Conservation (phyloP, 2,797 vertebrate species). For the Hipposideros larvatus region DNA sequence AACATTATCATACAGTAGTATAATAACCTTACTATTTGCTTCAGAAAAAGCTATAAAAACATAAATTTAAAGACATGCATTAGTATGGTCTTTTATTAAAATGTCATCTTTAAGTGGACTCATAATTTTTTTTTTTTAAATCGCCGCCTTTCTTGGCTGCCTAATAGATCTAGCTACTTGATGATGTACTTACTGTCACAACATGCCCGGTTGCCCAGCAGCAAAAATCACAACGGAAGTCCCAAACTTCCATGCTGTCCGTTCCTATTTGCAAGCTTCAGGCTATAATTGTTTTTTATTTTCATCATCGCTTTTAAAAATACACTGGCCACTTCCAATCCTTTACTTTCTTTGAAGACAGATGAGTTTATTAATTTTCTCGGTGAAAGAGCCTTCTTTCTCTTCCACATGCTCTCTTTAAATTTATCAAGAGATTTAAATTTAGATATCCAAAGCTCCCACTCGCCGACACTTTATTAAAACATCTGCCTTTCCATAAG, state of each 20-base stretch:
- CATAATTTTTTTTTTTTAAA: not conserved
- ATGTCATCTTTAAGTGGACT: slow-evolving; percentile 53
- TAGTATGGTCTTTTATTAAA: slow-evolving; percentile 56
- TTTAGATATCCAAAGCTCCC: slow-evolving; percentile 86
- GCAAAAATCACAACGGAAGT: not conserved
- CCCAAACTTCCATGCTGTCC: not conserved
- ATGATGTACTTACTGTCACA: accelerated
- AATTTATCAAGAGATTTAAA: slow-evolving; percentile 86
- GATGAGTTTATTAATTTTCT: slow-evolving; percentile 45
- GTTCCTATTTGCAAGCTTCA: not conserved
- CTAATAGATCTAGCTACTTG: not conserved
- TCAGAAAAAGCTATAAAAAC: slow-evolving; percentile 51
- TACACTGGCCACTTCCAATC: not conserved
- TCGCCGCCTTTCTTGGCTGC: not conserved
- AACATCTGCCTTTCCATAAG: slow-evolving; percentile 91
- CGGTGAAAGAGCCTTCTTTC: slow-evolving; percentile 55
- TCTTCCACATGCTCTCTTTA: slow-evolving; percentile 76
- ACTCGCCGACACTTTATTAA: slow-evolving; percentile 89
- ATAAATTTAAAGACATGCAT: not conserved
- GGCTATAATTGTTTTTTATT: slow-evolving; percentile 62
- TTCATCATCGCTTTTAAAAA: slow-evolving; percentile 55
- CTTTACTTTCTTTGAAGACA: not conserved
- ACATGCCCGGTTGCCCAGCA: not conserved
- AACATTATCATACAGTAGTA: slow-evolving; percentile 53
- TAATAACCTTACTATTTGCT: slow-evolving; percentile 52